Evolutionary conservation across 1,140 invertebrate species (phyloP), one percentile per base, ranked within the genome.

Genomic region (Himalopsyche phryganea): DNA sequence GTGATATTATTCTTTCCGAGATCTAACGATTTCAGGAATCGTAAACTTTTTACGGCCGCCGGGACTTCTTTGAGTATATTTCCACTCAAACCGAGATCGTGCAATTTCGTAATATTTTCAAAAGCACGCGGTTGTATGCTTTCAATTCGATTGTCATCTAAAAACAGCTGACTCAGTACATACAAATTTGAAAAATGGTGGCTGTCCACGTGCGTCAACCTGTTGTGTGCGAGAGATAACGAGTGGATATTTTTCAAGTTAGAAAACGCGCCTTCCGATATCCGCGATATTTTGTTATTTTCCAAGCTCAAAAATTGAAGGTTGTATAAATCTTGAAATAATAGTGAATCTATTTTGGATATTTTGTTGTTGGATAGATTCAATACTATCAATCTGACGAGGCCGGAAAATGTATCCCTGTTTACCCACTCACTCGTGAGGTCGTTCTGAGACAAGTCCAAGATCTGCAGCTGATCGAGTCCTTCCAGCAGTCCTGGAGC

Each of bases 381-480:
- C 32, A 94, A 74, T 13, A 88, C 81, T 11, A 90, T 83, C 1
- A 94, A 76, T 38, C 85, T 80, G 1, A 85, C 82, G 11, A 92
- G 75, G 28, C 85, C 86, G 1, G 85, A 82, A 71, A 93, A 92
- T 14, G 89, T 90, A 61, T 92, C 88, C 50, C 85, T 79, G 57
- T 90, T 89, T 5, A 89, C 85, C 89, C 85, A 93, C 50, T 81
- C 84, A 69, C 82, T 88, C 10, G 85, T 87, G 23, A 96, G 75
- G 65, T 87, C 82, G 71, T 94, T 94, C 38, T 78, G 74, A 11
- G 87, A 88, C 41, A 93, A 74, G 72, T 95, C 90, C 19, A 95
- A 74, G 40, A 85, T 81, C 68, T 88, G 83, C 20, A 96, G 71
- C 66, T 90, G 83, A 60, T 87, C 84, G 38, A 95, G 77, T 44